Percentiles rank a stretch among this genome's conserved stretches.
Evolutionary conservation across 2,113 vertebrate species (phyloP).

Genomic region (Ginglymostoma cirratum): DNA sequence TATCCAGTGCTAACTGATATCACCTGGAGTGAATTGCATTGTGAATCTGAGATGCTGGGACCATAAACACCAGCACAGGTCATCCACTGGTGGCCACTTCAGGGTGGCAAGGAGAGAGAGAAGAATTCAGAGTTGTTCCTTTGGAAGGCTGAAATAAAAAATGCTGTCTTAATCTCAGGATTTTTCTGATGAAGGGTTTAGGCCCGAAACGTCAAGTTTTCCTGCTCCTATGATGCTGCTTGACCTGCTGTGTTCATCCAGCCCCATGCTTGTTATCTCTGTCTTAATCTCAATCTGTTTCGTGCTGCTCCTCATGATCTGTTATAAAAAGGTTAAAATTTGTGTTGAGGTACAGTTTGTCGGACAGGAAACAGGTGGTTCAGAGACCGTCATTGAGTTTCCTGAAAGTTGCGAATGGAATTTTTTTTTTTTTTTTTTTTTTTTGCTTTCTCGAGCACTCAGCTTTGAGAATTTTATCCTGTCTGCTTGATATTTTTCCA

Average conservation of each 20-base stretch:
- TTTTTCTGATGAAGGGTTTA: too few relatives aligned
- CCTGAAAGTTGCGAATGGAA: not conserved
- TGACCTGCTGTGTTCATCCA: too few relatives aligned
- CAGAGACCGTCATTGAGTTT: not conserved
- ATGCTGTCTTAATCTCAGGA: not conserved
- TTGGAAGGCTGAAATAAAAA: not conserved
- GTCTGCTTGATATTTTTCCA: not conserved
- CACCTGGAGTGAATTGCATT: too few relatives aligned
- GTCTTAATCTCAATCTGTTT: not conserved
- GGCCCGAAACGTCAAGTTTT: too few relatives aligned
- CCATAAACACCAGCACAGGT: too few relatives aligned
- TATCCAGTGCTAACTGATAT: too few relatives aligned
- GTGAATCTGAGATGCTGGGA: too few relatives aligned
- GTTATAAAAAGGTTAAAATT: not conserved
- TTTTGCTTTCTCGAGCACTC: not conserved
- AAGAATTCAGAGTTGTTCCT: not conserved
- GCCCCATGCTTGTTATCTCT: too few relatives aligned
- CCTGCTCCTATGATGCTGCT: too few relatives aligned
- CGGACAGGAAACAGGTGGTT: not conserved
- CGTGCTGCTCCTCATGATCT: not conserved
- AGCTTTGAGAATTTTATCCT: not conserved
- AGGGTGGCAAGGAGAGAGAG: not conserved
- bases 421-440: conserved; percentile 9
- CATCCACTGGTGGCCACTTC: not conserved
- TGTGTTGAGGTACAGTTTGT: not conserved